These are phyloP conservation scores for Petrophora chlorosata DNA, from an alignment of 2,888 invertebrate genomes.

Conservation along the genomic window DNA sequence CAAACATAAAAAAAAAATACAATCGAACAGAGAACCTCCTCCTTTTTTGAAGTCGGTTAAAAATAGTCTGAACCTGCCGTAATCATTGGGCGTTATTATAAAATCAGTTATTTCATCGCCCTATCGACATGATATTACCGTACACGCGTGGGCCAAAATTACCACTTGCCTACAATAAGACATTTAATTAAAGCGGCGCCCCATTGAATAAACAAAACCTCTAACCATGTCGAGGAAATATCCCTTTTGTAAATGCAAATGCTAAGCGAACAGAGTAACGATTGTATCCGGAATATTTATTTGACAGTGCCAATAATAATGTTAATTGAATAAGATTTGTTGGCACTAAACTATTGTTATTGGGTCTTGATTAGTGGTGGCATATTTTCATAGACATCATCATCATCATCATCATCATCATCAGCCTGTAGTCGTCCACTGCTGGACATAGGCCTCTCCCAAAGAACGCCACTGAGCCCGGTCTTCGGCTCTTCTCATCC, in stretches of 20 bases:
- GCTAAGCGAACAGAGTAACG: conserved; percentile 22
- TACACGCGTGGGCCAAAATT: neutral
- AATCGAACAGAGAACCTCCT: too few relatives aligned
- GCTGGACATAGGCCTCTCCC: too few relatives aligned
- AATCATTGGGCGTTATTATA: too few relatives aligned
- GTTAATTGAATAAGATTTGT: conserved; percentile 34
- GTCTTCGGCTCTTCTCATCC: too few relatives aligned
- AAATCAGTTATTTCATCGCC: too few relatives aligned
- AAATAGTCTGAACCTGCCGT: too few relatives aligned
- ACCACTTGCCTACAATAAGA: neutral
- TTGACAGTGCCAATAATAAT: conserved; percentile 32
- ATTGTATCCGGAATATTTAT: conserved; percentile 36
- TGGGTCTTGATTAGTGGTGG: conserved; percentile 12
- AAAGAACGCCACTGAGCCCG: too few relatives aligned
- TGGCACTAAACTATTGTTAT: conserved; percentile 19
- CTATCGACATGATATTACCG: neutral
- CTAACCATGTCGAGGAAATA: conserved; percentile 19
- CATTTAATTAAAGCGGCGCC: conserved; percentile 3
- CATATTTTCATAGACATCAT: conserved; percentile 10
- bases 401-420: too few relatives aligned
- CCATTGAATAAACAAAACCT: conserved; percentile 9
- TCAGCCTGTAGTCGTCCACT: too few relatives aligned
- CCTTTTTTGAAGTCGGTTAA: too few relatives aligned
- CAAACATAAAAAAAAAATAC: too few relatives aligned
- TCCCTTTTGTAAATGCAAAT: conserved; percentile 15